phyloP scores from a whole-genome alignment of 30 jellyfish, hydroid and myxozoan genomes.

The Turritopsis rubra region DNA sequence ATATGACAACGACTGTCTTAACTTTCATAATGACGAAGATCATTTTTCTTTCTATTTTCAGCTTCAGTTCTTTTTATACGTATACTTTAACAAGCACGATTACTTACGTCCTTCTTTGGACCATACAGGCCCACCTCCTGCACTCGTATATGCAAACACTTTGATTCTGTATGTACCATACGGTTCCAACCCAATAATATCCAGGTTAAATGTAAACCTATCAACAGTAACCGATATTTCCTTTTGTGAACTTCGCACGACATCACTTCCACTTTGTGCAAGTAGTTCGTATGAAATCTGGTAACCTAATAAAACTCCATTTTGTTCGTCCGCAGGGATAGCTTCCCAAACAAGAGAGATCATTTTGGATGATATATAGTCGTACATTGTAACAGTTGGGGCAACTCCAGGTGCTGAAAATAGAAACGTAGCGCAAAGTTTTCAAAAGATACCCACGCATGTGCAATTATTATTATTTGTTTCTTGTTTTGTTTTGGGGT shows the following conservation, averaged over 20 bases:
- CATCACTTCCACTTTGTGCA: conserved; percentile 26
- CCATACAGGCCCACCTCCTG: conserved; percentile 54
- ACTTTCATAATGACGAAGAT: too few species aligned
- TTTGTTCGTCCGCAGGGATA: conserved; percentile 30
- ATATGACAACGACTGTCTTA: too few species aligned
- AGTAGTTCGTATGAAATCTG: conserved; percentile 17
- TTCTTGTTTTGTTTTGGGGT: too few species aligned
- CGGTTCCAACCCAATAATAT: conserved; percentile 34
- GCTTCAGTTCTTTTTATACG: too few species aligned
- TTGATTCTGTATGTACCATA: conserved; percentile 36
- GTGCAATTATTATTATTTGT: too few species aligned
- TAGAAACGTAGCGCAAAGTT: too few species aligned
- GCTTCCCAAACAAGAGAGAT: conserved; percentile 41
- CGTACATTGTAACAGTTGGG: conserved; percentile 33
- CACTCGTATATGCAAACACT: conserved; percentile 49
- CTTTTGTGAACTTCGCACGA: not conserved
- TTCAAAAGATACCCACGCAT: too few species aligned
- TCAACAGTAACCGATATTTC: conserved; percentile 22
- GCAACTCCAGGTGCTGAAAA: conserved; percentile 42
- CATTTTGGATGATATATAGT: conserved; percentile 14
- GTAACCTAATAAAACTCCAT: conserved; percentile 49
- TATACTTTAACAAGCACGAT: too few species aligned
- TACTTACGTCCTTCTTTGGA: conserved; percentile 40
- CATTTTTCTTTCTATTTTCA: too few species aligned
- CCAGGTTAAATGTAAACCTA: conserved; percentile 32